A percentile compares a stretch with the other conserved stretches of the same genome.
These are phyloP conservation scores for Limnothrissa miodon DNA, from an alignment of 2,113 vertebrate genomes.

Conservation along the genomic window DNA sequence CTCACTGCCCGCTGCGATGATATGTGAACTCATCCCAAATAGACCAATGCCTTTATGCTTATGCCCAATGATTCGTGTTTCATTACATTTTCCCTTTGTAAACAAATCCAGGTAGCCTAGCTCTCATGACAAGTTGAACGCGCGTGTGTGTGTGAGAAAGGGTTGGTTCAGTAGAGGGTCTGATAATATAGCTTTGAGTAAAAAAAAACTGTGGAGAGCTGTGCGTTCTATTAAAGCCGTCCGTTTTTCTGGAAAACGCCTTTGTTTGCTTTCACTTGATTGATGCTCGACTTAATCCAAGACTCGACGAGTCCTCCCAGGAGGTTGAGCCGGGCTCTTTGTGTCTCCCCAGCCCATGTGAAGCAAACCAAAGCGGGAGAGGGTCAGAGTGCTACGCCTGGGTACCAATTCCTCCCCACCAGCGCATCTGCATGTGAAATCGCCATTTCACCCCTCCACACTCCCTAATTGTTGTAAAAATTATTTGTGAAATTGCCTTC, in stretches of 20 bases:
- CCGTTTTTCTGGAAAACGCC: slow-evolving; percentile 46
- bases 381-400: slow-evolving; percentile 65
- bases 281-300: slow-evolving; percentile 75
- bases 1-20: neutral
- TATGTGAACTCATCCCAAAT: neutral
- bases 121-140: neutral
- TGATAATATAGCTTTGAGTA: neutral
- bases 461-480: slow-evolving; percentile 93
- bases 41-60: no score
- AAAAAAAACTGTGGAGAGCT: slow-evolving; percentile 5
- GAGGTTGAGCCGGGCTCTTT: slow-evolving; percentile 68
- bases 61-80: no score
- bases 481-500: slow-evolving; percentile 94
- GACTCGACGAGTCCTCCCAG: slow-evolving; percentile 62
- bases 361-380: slow-evolving; percentile 65
- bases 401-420: slow-evolving; percentile 76
- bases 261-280: slow-evolving; percentile 67
- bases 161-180: neutral
- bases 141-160: neutral
- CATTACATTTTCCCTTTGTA: no score
- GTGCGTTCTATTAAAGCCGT: slow-evolving; percentile 32
- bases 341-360: slow-evolving; percentile 64
- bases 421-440: slow-evolving; percentile 84
- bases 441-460: slow-evolving; percentile 92
- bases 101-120: no score